A percentile compares a stretch with the other conserved stretches of the same genome.
Conservation (phyloP, 1,140 invertebrate genomes). For the Cotesia glomerata region DNA sequence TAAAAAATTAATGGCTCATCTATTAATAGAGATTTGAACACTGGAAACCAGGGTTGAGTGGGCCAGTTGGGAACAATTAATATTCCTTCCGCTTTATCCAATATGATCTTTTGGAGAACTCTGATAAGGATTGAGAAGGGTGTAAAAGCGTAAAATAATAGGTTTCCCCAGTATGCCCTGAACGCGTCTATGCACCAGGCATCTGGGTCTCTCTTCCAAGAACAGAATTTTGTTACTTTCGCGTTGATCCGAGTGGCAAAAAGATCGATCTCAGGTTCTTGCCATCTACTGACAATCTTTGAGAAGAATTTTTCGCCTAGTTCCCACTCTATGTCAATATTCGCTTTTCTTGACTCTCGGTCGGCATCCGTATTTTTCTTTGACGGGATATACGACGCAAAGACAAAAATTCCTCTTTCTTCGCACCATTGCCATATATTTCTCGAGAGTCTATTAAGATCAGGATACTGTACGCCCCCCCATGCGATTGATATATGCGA, state of each 20-base stretch:
- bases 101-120: constrained; percentile 17
- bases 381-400: constrained; percentile 11
- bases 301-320: too few relatives aligned
- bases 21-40: constrained; percentile 4
- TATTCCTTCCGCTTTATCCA: constrained; percentile 18
- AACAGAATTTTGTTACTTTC: constrained; percentile 26
- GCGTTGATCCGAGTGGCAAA: too few relatives aligned
- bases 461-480: not conserved
- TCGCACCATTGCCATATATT: constrained; percentile 20
- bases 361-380: not conserved
- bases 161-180: constrained; percentile 23
- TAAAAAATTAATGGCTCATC: constrained; percentile 5
- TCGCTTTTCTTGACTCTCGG: not conserved
- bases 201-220: constrained; percentile 35
- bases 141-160: not conserved
- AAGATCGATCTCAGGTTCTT: constrained; percentile 33
- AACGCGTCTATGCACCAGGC: constrained; percentile 34
- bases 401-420: not conserved
- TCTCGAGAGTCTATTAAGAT: not conserved
- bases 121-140: constrained; percentile 17
- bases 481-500: constrained; percentile 13
- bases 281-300: constrained; percentile 35
- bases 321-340: too few relatives aligned
- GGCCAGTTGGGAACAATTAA: constrained; percentile 26
- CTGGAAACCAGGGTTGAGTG: constrained; percentile 19